These are phyloP conservation scores for Alauda arvensis DNA, from an alignment of 2,797 vertebrate species.

Conservation along the genomic window DNA sequence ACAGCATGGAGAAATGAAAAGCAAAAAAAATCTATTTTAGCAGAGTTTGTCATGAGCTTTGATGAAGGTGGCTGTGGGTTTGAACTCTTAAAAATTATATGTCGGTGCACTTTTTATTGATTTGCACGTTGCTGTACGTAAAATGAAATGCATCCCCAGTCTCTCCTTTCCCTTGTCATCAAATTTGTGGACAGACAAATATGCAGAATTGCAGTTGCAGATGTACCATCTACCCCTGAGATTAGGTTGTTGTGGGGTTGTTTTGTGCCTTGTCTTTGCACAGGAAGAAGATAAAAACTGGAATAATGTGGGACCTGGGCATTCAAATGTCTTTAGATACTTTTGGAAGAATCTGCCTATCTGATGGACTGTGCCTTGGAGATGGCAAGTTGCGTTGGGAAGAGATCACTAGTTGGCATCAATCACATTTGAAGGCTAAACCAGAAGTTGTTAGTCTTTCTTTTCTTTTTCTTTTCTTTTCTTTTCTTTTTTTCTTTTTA, in stretches of 20 bases:
- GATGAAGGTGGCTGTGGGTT: not conserved
- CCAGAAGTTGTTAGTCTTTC: not conserved
- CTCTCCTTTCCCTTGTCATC: not conserved
- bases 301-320: not conserved
- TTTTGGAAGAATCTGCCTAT: not conserved
- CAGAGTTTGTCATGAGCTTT: not conserved
- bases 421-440: not conserved
- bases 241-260: not conserved
- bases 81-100: not conserved
- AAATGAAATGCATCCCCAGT: not conserved
- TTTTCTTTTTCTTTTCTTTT: too few species aligned
- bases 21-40: not conserved
- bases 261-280: not conserved
- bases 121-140: not conserved
- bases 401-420: not conserved
- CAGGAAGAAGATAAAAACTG: not conserved
- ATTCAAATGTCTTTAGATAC: not conserved
- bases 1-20: not conserved
- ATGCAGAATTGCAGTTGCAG: not conserved
- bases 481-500: not conserved
- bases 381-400: not conserved
- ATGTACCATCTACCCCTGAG: not conserved
- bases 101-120: not conserved
- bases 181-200: not conserved
- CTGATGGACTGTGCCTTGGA: not conserved